Evolutionary conservation across 2,888 invertebrate genomes (phyloP).

Genomic region (Limnephilus marmoratus): DNA sequence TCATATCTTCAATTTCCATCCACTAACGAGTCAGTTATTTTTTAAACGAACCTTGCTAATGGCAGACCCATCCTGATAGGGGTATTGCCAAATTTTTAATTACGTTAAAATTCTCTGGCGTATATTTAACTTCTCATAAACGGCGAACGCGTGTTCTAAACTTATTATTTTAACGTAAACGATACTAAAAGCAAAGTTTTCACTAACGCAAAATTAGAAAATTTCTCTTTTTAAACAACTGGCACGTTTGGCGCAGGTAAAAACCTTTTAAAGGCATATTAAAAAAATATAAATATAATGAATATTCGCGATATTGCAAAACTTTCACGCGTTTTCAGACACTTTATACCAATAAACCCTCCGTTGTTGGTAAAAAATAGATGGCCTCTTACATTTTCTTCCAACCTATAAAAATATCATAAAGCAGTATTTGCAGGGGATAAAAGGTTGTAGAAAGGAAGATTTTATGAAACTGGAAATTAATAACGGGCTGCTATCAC

Average conservation of each 20-base stretch:
- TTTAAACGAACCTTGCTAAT: constrained; percentile 10
- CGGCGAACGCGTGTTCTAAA: background rate
- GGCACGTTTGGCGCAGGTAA: background rate
- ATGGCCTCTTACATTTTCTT: background rate
- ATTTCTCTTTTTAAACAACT: background rate
- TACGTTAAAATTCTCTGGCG: constrained; percentile 13
- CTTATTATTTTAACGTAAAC: background rate
- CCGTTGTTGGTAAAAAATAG: background rate
- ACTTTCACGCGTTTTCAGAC: background rate
- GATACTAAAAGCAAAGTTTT: background rate
- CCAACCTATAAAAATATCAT: background rate
- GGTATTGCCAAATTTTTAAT: background rate
- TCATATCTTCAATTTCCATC: constrained; percentile 14
- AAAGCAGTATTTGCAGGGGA: background rate
- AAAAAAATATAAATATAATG: background rate
- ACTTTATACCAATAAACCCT: background rate
- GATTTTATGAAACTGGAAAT: background rate
- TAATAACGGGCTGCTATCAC: background rate
- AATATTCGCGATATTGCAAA: background rate
- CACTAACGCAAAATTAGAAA: background rate
- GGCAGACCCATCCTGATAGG: constrained; percentile 6
- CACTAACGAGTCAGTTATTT: background rate
- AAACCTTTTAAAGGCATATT: background rate
- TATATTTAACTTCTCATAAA: background rate
- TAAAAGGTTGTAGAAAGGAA: background rate